Evolutionary conservation across 2,113 vertebrate genomes (phyloP).

Genomic region (Aix galericulata): DNA sequence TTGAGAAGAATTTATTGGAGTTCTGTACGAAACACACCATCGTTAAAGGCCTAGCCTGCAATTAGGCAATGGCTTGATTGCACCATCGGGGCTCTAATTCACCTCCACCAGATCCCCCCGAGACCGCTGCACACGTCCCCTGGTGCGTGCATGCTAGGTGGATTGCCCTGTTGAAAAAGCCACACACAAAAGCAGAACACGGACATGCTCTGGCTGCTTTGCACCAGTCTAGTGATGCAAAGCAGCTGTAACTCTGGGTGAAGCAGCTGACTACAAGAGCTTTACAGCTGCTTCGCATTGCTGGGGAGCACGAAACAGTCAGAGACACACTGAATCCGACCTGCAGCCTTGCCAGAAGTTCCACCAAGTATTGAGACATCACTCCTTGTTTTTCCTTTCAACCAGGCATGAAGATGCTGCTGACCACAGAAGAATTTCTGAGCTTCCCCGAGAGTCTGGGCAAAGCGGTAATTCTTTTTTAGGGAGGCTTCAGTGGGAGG

Average conservation of each 20-base stretch:
- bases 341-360: constrained; percentile 19
- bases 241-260: neutral
- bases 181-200: accelerated
- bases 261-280: neutral
- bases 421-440: constrained; percentile 49
- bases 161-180: neutral
- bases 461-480: neutral
- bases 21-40: neutral
- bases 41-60: neutral
- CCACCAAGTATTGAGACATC: constrained; percentile 14
- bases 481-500: constrained; percentile 4
- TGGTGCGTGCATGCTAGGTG: neutral
- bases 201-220: neutral
- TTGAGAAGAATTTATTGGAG: neutral
- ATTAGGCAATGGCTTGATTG: neutral
- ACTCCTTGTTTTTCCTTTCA: constrained; percentile 18
- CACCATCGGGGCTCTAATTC: neutral
- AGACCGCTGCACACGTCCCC: accelerated
- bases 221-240: neutral
- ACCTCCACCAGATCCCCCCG: accelerated
- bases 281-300: constrained; percentile 33
- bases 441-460: constrained; percentile 12
- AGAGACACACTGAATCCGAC: neutral
- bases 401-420: constrained; percentile 25
- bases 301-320: neutral